Conservation (phyloP, 53 echinoderm and acorn worm genomes). For the Patiria pectinifera region DNA sequence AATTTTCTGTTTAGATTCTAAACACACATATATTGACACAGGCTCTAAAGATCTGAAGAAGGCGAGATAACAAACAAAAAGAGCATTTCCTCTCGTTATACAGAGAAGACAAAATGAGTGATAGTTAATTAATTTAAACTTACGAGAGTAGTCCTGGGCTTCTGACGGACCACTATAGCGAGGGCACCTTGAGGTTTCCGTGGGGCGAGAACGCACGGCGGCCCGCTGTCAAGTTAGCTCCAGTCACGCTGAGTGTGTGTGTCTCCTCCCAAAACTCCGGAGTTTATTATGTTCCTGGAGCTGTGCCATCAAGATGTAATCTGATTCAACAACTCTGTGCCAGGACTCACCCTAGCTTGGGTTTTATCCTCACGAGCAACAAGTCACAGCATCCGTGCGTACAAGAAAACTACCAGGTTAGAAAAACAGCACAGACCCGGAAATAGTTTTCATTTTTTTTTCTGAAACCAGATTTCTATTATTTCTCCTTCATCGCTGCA, state of each 20-base stretch:
- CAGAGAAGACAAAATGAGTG: neutral
- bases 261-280: neutral
- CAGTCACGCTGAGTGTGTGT: neutral
- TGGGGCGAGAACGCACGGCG: neutral
- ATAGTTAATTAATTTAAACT: neutral
- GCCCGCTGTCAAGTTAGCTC: neutral
- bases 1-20: neutral
- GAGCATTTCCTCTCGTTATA: neutral
- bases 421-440: constrained; percentile 22
- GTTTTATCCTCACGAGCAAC: neutral
- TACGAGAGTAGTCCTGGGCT: neutral
- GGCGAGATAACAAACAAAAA: neutral
- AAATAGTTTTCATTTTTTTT: constrained; percentile 6
- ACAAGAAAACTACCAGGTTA: neutral
- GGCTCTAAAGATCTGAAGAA: neutral
- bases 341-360: neutral
- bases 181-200: neutral
- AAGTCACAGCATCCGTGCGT: neutral
- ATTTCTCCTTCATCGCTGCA: neutral
- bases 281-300: neutral
- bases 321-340: neutral
- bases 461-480: neutral
- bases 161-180: neutral
- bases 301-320: neutral
- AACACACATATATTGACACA: neutral